Percentiles rank a stretch among this genome's conserved stretches.
phyloP scores from a whole-genome alignment of 1,140 invertebrate species.

The Aricia agestis region DNA sequence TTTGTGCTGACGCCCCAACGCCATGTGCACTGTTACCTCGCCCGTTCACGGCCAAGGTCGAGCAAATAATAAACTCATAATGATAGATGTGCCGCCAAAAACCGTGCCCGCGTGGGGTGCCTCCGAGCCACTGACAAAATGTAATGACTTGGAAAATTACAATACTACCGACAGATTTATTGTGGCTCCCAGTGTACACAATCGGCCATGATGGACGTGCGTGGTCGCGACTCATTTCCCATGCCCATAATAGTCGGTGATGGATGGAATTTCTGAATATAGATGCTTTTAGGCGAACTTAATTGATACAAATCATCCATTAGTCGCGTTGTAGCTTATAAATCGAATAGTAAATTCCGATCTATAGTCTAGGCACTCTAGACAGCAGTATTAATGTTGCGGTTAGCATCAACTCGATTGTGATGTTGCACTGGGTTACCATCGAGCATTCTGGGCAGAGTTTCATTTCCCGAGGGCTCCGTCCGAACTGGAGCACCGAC shows the following conservation, averaged over 20 bases:
- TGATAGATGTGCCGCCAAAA: slow-evolving; percentile 58
- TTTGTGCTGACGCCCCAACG: background rate
- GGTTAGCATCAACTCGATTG: background rate
- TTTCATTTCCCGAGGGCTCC: background rate
- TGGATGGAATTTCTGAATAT: background rate
- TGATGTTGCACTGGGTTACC: background rate
- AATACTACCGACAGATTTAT: slow-evolving; percentile 36
- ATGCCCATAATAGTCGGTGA: background rate
- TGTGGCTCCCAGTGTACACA: slow-evolving; percentile 15
- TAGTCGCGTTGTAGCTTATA: background rate
- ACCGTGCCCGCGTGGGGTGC: slow-evolving; percentile 54
- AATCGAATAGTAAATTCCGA: background rate
- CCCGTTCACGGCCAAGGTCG: slow-evolving; percentile 71
- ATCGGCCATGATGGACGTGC: background rate
- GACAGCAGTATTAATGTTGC: background rate
- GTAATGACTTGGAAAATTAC: slow-evolving; percentile 68
- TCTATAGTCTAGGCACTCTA: background rate
- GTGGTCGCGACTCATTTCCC: slow-evolving; percentile 1
- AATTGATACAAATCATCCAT: background rate
- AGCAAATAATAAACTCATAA: slow-evolving; percentile 61
- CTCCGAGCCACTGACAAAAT: slow-evolving; percentile 50
- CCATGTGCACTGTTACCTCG: slow-evolving; percentile 28
- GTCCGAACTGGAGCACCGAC: background rate
- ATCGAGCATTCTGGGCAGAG: background rate
- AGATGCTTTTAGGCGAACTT: background rate